Evolutionary conservation across 2,797 vertebrate genomes (phyloP).

Genomic region (Sitta carolinensis): DNA sequence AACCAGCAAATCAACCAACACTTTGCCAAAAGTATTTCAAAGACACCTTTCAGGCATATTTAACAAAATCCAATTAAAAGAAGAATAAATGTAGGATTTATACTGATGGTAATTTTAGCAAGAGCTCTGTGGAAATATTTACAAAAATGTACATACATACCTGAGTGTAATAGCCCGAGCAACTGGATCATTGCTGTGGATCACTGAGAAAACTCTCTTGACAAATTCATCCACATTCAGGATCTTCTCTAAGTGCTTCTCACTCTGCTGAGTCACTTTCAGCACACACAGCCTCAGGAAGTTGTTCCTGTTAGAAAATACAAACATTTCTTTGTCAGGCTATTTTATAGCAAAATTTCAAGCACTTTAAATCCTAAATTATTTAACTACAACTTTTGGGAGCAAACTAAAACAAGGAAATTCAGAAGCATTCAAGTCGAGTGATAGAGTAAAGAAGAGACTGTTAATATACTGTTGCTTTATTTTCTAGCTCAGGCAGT

Average conservation of each 20-base stretch:
- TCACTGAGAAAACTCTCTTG: slow-evolving; percentile 97
- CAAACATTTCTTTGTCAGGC: background rate
- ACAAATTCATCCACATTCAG: slow-evolving; percentile 98
- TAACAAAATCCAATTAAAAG: background rate
- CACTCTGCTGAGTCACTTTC: slow-evolving; percentile 99
- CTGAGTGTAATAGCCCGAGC: slow-evolving; percentile 96
- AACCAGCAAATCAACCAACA: background rate
- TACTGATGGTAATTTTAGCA: background rate
- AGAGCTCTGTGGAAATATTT: background rate
- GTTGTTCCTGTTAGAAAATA: slow-evolving; percentile 86
- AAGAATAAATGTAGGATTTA: background rate
- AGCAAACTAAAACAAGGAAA: background rate
- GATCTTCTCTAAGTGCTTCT: slow-evolving; percentile 98
- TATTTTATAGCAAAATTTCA: background rate
- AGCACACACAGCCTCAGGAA: slow-evolving; percentile 95
- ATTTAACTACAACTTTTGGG: background rate
- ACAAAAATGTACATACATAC: slow-evolving; percentile 68
- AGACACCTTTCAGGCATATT: background rate
- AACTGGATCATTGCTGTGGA: slow-evolving; percentile 97
- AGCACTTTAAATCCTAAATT: background rate
- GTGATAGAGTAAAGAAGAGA: background rate
- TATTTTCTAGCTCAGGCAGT: background rate
- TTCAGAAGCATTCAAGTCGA: background rate
- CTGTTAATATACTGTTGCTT: background rate
- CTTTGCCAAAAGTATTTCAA: background rate